A percentile compares a stretch with the other conserved stretches of the same genome.
These are phyloP conservation scores for Oceanites oceanicus DNA, from an alignment of 2,113 vertebrate species.

Conservation along the genomic window DNA sequence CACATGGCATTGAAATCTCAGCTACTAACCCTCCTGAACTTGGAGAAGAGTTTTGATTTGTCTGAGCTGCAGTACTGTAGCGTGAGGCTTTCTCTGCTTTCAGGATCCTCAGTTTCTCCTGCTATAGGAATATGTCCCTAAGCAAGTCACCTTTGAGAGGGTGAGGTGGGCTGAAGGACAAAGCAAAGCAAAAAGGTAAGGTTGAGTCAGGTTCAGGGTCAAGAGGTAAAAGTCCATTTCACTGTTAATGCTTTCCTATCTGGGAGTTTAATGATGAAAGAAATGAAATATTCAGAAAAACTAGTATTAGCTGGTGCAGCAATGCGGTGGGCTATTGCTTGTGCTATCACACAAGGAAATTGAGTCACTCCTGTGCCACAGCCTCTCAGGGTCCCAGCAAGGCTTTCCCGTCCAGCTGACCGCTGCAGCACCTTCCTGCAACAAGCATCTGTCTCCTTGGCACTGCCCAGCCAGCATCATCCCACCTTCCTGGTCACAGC, in stretches of 20 bases:
- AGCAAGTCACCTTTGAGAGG: background rate
- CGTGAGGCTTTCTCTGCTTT: background rate
- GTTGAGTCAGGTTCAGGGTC: background rate
- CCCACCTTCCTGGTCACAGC: background rate
- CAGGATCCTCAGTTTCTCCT: background rate
- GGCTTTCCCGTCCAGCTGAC: background rate
- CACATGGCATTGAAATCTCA: background rate
- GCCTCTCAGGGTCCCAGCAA: background rate
- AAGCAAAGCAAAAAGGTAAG: background rate
- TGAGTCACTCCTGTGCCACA: background rate
- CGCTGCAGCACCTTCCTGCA: background rate
- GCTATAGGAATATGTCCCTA: background rate
- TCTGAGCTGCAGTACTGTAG: background rate
- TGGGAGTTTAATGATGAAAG: background rate
- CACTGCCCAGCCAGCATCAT: background rate
- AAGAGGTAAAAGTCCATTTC: background rate
- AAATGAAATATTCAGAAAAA: background rate
- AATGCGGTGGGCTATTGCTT: background rate
- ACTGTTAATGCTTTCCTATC: background rate
- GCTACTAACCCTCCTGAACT: background rate
- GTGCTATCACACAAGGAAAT: background rate
- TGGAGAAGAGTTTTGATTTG: background rate
- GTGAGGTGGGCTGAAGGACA: background rate
- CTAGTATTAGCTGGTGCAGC: background rate
- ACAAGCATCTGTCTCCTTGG: background rate